phyloP scores from a whole-genome alignment of 1,140 invertebrate genomes.

The Procambarus clarkii region DNA sequence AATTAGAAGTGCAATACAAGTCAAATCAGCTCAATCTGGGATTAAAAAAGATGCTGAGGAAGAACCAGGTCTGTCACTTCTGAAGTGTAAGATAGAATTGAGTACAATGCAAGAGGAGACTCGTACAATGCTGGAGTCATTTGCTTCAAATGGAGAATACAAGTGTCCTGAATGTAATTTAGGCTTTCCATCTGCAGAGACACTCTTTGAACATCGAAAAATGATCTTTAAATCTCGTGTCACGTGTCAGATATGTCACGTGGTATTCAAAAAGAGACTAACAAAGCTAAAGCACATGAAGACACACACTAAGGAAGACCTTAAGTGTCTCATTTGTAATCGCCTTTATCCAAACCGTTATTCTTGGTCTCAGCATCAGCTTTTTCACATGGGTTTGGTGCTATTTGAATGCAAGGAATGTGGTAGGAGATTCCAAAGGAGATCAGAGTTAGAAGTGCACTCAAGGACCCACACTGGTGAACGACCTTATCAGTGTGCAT shows the following conservation, averaged over 20 bases:
- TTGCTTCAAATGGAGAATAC: slow-evolving; percentile 78
- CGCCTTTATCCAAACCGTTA: slow-evolving; percentile 65
- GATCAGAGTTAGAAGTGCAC: slow-evolving; percentile 72
- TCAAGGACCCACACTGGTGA: slow-evolving; percentile 74
- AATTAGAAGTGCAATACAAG: slow-evolving; percentile 44
- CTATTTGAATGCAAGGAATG: slow-evolving; percentile 84
- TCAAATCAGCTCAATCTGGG: slow-evolving; percentile 8
- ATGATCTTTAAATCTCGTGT: slow-evolving; percentile 75
- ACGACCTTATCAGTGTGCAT: slow-evolving; percentile 73
- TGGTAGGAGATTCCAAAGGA: slow-evolving; percentile 69
- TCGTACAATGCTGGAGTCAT: slow-evolving; percentile 51
- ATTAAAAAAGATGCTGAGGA: slow-evolving; percentile 26
- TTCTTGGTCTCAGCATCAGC: slow-evolving; percentile 82
- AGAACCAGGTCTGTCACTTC: background rate
- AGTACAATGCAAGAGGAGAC: slow-evolving; percentile 39
- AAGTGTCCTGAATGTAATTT: slow-evolving; percentile 76
- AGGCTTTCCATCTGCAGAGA: slow-evolving; percentile 76
- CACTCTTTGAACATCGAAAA: slow-evolving; percentile 79
- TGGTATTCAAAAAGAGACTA: slow-evolving; percentile 87
- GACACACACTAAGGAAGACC: slow-evolving; percentile 86
- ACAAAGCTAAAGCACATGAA: slow-evolving; percentile 87
- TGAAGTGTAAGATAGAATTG: slow-evolving; percentile 54
- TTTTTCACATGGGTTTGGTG: slow-evolving; percentile 82
- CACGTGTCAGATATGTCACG: slow-evolving; percentile 86
- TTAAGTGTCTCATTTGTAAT: slow-evolving; percentile 75